Evolutionary conservation across 2,888 invertebrate genomes (phyloP).

Genomic region (Drosophila gaucha): DNA sequence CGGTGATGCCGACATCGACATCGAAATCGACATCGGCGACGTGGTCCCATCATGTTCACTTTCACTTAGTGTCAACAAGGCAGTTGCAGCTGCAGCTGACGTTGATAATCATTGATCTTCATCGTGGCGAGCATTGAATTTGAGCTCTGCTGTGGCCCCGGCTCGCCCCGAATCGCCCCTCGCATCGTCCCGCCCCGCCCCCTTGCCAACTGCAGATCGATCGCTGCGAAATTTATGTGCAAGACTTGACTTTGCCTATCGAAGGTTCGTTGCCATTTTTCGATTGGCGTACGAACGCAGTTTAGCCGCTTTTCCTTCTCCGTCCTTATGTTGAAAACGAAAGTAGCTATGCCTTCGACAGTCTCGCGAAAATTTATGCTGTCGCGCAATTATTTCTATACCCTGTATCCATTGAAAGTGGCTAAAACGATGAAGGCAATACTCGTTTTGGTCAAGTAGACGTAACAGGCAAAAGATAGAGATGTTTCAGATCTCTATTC

Average conservation of each 20-base stretch:
- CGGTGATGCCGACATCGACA: constrained; percentile 14
- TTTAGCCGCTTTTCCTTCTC: constrained; percentile 39
- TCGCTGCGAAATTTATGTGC: constrained; percentile 72
- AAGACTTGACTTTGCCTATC: constrained; percentile 72
- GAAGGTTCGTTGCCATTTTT: constrained; percentile 78
- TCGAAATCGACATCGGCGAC: constrained; percentile 39
- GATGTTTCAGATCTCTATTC: too few relatives aligned
- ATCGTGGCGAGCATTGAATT: constrained; percentile 63
- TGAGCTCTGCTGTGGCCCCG: constrained; percentile 20
- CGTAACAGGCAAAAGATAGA: neutral
- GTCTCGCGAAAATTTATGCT: constrained; percentile 70
- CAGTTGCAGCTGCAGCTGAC: constrained; percentile 58
- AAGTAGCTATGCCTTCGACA: constrained; percentile 64
- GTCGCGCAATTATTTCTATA: constrained; percentile 73
- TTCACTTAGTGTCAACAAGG: constrained; percentile 77
- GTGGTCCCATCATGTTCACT: constrained; percentile 76
- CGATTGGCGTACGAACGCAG: constrained; percentile 54
- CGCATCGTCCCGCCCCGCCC: constrained; percentile 5
- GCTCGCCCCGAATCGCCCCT: constrained; percentile 1
- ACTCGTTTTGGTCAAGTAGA: neutral
- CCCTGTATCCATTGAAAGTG: neutral
- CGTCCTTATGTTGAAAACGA: constrained; percentile 73
- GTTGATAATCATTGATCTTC: constrained; percentile 83
- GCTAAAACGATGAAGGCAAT: neutral
- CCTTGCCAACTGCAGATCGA: constrained; percentile 29